phyloP scores from a whole-genome alignment of 2,113 vertebrate genomes.

The Actenoides hombroni region DNA sequence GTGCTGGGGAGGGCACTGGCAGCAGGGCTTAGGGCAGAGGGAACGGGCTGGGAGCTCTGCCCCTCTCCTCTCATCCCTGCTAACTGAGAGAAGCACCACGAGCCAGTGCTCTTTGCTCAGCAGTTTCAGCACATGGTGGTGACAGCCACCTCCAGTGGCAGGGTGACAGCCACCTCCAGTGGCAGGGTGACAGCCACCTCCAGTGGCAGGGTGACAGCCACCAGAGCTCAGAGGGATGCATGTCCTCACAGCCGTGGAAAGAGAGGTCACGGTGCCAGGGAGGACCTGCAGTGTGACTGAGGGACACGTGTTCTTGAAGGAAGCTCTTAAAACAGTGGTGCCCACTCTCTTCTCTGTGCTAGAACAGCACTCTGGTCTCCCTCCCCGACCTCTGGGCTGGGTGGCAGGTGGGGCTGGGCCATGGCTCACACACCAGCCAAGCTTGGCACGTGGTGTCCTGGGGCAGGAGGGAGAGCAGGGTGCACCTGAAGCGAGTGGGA shows the following conservation, averaged over 20 bases:
- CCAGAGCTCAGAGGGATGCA: neutral
- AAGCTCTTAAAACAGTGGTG: neutral
- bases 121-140: neutral
- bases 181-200: no score
- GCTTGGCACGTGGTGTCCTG: accelerated
- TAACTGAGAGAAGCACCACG: accelerated
- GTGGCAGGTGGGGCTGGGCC: neutral
- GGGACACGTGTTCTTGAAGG: neutral
- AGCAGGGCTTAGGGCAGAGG: neutral
- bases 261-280: neutral
- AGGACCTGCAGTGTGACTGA: accelerated
- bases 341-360: neutral
- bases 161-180: no score
- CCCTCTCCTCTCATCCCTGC: neutral
- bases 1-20: neutral
- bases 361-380: neutral
- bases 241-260: accelerated
- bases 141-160: accelerated
- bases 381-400: accelerated
- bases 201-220: no score
- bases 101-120: neutral
- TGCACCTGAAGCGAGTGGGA: accelerated
- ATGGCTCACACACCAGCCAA: accelerated
- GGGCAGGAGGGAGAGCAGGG: neutral
- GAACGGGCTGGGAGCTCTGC: neutral